Conservation (phyloP, 2,113 vertebrate genomes). For the Oryzias javanicus region DNA sequence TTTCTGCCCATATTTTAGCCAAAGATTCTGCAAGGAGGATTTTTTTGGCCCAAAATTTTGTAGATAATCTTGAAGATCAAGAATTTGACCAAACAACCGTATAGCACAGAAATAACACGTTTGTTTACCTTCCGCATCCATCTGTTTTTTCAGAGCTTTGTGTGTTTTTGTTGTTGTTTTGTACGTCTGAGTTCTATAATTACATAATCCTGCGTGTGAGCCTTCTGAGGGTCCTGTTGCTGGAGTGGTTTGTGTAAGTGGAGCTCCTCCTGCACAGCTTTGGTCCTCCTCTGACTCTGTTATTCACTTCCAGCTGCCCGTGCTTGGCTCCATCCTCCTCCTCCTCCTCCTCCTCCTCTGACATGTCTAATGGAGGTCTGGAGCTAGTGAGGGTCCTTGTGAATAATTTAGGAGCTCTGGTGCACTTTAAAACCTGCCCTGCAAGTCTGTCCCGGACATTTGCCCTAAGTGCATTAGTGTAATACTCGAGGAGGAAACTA, state of each 20-base stretch:
- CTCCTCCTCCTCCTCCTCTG: not conserved
- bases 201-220: constrained; percentile 34
- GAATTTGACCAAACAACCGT: no score
- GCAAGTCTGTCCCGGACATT: constrained; percentile 61
- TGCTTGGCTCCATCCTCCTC: constrained; percentile 70
- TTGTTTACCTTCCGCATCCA: not conserved
- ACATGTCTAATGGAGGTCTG: constrained; percentile 69
- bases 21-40: no score
- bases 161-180: constrained; percentile 13
- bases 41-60: no score
- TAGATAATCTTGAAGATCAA: no score
- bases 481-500: constrained; percentile 70
- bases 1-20: no score
- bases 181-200: constrained; percentile 9
- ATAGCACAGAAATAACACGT: not conserved
- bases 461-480: constrained; percentile 75
- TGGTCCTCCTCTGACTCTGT: constrained; percentile 47
- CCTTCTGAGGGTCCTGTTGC: constrained; percentile 13
- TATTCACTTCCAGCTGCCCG: constrained; percentile 49
- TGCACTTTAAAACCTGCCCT: constrained; percentile 74
- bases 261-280: constrained; percentile 16
- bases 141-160: not conserved
- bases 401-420: constrained; percentile 80
- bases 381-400: constrained; percentile 61
- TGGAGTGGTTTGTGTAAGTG: constrained; percentile 20